Evolutionary conservation across 2,888 invertebrate species (phyloP).

Genomic region (Abscondita cerata): DNA sequence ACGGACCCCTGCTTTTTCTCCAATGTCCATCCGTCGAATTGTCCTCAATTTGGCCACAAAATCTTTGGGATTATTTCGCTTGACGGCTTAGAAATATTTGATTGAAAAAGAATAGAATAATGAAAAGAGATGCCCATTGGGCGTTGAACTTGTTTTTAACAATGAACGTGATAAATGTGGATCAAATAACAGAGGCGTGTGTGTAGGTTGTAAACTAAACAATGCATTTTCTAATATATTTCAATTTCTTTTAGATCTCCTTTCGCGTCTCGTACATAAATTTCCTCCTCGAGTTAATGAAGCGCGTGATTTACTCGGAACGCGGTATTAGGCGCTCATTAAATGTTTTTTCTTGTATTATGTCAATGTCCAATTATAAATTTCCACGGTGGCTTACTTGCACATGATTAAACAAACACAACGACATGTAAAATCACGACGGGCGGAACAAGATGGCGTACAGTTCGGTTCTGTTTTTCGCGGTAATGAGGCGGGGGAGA

Average conservation of each 20-base stretch:
- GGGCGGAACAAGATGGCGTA: slow-evolving; percentile 56
- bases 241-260: neutral
- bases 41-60: slow-evolving; percentile 46
- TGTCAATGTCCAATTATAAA: slow-evolving; percentile 55
- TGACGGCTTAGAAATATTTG: slow-evolving; percentile 43
- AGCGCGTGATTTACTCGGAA: slow-evolving; percentile 15
- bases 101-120: slow-evolving; percentile 26
- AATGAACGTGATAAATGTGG: slow-evolving; percentile 17
- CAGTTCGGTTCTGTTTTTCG: slow-evolving; percentile 47
- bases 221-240: too few relatives aligned
- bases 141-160: slow-evolving; percentile 20
- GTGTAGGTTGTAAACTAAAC: slow-evolving; percentile 11
- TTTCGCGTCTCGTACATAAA: neutral
- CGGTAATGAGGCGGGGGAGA: slow-evolving; percentile 47
- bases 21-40: slow-evolving; percentile 49
- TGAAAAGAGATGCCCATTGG: slow-evolving; percentile 14
- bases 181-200: slow-evolving; percentile 23
- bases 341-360: slow-evolving; percentile 38
- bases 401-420: slow-evolving; percentile 57
- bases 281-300: neutral
- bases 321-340: slow-evolving; percentile 37
- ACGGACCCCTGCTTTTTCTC: slow-evolving; percentile 45
- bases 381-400: slow-evolving; percentile 50
- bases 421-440: slow-evolving; percentile 57
- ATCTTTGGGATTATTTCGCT: slow-evolving; percentile 31